These are phyloP conservation scores for Macquaria ambigua DNA, from an alignment of 2,113 vertebrate genomes.

Conservation along the genomic window DNA sequence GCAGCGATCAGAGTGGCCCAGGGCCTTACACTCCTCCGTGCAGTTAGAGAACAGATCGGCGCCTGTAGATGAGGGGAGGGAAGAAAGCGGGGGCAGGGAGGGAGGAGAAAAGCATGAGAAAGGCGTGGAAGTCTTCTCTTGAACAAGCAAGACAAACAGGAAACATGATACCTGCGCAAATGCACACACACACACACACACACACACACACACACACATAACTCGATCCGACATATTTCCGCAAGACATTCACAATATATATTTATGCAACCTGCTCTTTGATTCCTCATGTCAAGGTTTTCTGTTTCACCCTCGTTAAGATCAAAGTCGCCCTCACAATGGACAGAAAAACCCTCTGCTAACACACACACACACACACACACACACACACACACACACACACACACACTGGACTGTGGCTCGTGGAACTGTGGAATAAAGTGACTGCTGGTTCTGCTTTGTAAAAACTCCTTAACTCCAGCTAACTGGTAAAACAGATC, in stretches of 20 bases:
- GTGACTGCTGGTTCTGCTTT: background rate
- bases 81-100: background rate
- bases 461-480: background rate
- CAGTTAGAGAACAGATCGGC: slow-evolving; percentile 99
- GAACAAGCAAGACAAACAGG: background rate
- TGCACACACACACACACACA: too few species aligned
- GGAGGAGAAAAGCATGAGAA: background rate
- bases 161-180: background rate
- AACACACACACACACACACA: background rate
- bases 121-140: slow-evolving; percentile 1
- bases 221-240: background rate
- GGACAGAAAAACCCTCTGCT: background rate
- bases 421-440: background rate
- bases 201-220: background rate
- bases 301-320: background rate
- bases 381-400: background rate
- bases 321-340: slow-evolving; percentile 29
- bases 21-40: slow-evolving; percentile 98
- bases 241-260: background rate
- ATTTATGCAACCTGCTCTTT: slow-evolving; percentile 27
- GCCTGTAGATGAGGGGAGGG: slow-evolving; percentile 76
- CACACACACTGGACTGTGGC: background rate
- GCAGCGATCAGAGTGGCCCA: slow-evolving; percentile 99
- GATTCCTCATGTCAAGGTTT: slow-evolving; percentile 25
- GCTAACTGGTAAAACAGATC: background rate